Evolutionary conservation across 2,113 vertebrate genomes (phyloP).

Genomic region (Hypocryptadius cinnamomeus): DNA sequence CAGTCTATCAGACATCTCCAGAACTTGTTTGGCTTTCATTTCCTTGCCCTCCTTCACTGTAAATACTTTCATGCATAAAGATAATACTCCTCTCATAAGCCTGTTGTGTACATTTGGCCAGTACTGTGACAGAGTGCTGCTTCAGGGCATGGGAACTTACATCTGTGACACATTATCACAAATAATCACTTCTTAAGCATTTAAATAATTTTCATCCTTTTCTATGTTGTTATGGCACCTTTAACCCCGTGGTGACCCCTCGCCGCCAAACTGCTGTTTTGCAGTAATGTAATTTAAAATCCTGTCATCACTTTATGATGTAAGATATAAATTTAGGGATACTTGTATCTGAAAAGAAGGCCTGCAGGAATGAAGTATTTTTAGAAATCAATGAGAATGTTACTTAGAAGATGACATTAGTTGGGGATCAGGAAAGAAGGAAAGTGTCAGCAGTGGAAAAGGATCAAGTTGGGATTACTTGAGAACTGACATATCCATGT

Average conservation of each 20-base stretch:
- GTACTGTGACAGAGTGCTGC: not conserved
- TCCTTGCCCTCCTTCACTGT: conserved; percentile 40
- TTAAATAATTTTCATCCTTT: not conserved
- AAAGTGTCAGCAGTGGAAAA: not conserved
- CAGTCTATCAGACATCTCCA: conserved; percentile 35
- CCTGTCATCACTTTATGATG: not conserved
- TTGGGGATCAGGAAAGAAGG: not conserved
- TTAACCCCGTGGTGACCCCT: not conserved
- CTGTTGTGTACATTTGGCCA: not conserved
- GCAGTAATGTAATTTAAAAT: not conserved
- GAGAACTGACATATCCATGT: not conserved
- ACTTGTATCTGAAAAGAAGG: not conserved
- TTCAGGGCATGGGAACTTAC: not conserved
- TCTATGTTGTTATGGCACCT: not conserved
- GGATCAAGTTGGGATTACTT: not conserved
- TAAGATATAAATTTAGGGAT: not conserved
- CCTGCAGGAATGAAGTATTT: not conserved
- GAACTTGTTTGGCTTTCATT: conserved; percentile 63
- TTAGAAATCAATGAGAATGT: not conserved
- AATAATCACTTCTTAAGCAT: not conserved
- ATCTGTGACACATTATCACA: not conserved
- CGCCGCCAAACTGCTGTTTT: not conserved
- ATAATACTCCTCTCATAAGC: conserved; percentile 10
- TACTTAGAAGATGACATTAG: not conserved
- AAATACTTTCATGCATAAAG: conserved; percentile 17